Evolutionary conservation across 2,797 vertebrate species (phyloP).

Genomic region (Anniella stebbinsi): DNA sequence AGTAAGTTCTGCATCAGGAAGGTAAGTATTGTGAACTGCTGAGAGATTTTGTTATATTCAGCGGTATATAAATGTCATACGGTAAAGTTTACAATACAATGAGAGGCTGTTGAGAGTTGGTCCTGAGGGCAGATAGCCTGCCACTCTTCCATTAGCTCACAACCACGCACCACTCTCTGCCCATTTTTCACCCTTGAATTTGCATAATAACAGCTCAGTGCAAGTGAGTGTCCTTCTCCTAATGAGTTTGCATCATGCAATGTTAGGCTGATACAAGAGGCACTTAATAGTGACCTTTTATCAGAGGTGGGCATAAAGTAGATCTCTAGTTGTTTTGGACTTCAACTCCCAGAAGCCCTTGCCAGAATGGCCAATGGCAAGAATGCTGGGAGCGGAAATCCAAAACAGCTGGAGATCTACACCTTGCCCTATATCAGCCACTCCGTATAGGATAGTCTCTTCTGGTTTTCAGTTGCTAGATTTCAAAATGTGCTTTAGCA

Average conservation of each 20-base stretch:
- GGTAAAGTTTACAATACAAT: constrained; percentile 47
- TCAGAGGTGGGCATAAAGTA: too few species aligned
- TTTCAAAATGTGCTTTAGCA: neutral
- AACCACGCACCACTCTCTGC: accelerated
- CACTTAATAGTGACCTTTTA: neutral
- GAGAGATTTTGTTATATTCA: too few species aligned
- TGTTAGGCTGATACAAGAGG: neutral
- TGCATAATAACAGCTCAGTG: neutral
- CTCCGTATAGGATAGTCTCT: neutral
- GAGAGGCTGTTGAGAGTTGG: neutral
- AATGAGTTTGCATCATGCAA: neutral
- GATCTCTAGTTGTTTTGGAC: too few species aligned
- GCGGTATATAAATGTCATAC: too few species aligned
- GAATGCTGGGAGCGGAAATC: too few species aligned
- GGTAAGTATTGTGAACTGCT: too few species aligned
- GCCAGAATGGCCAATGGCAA: too few species aligned
- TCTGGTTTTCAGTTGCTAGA: neutral
- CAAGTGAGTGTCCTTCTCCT: too few species aligned
- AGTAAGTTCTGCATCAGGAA: constrained; percentile 98
- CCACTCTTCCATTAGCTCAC: neutral
- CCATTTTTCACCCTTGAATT: neutral
- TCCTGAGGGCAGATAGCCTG: neutral
- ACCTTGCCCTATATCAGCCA: neutral
- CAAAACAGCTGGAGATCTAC: too few species aligned
- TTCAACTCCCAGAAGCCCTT: too few species aligned